phyloP scores from a whole-genome alignment of 2,797 vertebrate genomes.

The Liasis olivaceus region DNA sequence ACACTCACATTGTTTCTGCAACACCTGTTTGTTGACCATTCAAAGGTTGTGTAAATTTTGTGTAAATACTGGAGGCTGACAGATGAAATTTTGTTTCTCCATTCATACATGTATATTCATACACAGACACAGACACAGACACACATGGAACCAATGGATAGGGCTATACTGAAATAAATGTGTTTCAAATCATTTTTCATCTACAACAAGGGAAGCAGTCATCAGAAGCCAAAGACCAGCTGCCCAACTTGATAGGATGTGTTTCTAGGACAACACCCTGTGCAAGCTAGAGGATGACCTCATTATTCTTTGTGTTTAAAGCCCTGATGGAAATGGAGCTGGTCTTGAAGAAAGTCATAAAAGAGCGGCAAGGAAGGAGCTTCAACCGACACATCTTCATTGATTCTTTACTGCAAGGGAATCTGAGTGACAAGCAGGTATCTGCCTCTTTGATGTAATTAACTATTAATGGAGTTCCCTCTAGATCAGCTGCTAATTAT shows the following conservation, averaged over 20 bases:
- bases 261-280: not conserved
- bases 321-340: conserved; percentile 89
- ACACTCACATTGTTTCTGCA: not conserved
- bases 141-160: not conserved
- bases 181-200: not conserved
- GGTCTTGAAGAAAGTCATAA: conserved; percentile 83
- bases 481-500: conserved; percentile 34
- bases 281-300: conserved; percentile 50
- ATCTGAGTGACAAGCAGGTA: conserved; percentile 91
- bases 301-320: conserved; percentile 66
- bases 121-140: not conserved
- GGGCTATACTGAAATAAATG: not conserved
- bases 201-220: not conserved
- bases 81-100: not conserved
- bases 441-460: conserved; percentile 43
- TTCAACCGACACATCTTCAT: conserved; percentile 80
- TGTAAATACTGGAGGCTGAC: not conserved
- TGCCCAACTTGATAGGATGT: not conserved
- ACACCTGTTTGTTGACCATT: not conserved
- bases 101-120: not conserved
- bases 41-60: not conserved
- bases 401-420: conserved; percentile 86
- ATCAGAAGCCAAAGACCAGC: not conserved
- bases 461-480: conserved; percentile 11
- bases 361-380: conserved; percentile 81